Evolutionary conservation across 1,140 invertebrate species (phyloP), one percentile per base, ranked within the genome.

Genomic region (Atta cephalotes): DNA sequence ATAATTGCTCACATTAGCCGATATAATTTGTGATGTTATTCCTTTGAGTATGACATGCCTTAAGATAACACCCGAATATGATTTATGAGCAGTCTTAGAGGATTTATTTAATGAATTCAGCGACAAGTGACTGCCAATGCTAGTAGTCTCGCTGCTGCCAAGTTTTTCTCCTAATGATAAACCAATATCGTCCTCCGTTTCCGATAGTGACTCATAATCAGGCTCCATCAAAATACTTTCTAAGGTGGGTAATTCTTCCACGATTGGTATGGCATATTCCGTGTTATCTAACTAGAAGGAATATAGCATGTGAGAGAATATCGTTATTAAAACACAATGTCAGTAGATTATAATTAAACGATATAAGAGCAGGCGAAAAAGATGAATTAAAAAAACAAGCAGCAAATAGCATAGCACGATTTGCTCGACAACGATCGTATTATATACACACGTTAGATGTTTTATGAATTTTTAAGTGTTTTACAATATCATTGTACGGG

Each of bases 221-320:
- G 96, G 96, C 91, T 98, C 98, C 95, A 97, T 98, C 53, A 98
- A 94, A 91, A 98, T 98, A 92, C 97, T 98, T 93, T 98, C 98
- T 88, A 98, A 95, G 0, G 98, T 97, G n/a, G 97, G 98, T 87
- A 97, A 95, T 92, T 97, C 96, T 76, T 97, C 97, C 74, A 98
- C 96, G 60, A 97, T 96, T 71, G 98, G 98, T 92, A 98, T 97
- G 88, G 97, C 97, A 95, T 97, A 98, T 94, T 98, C 98, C 35
- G 96, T 96, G 95, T 98, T 98, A 95, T 98, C 97, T 86, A 98
- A 95, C 97, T 96, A 78, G 60, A 95, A 94, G 39, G 74, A 63
- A 51, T 25, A 14, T 28, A 65, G 79, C 93, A 90, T 66, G 6
- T 66, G 4, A 58, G 56, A 39, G 18, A 79, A 10, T 5, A 31